Conservation (phyloP, 1,140 invertebrate species). For the Eueides isabella region DNA sequence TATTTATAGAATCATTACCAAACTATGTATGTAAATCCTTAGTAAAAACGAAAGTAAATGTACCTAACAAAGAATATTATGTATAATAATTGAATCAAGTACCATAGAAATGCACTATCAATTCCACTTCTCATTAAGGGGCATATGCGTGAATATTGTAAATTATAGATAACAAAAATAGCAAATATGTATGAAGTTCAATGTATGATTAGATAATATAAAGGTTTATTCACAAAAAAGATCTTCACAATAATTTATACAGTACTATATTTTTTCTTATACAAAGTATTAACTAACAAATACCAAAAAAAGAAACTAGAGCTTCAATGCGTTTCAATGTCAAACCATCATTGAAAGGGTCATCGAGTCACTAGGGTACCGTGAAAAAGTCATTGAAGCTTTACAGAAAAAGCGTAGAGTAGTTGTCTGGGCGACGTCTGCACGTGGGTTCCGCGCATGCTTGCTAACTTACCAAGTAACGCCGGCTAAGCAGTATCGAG, state of each 20-base stretch:
- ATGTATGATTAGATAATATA: neutral
- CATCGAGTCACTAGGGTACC: slow-evolving; percentile 39
- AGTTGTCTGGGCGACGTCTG: slow-evolving; percentile 61
- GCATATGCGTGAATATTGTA: neutral
- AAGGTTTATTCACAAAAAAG: neutral
- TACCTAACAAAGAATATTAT: too few relatives aligned
- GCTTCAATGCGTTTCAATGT: neutral
- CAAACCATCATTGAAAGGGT: slow-evolving; percentile 25
- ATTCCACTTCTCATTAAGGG: neutral
- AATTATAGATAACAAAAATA: neutral
- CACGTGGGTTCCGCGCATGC: slow-evolving; percentile 60
- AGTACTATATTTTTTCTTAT: neutral
- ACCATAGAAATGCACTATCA: neutral
- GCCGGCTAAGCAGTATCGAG: slow-evolving; percentile 67
- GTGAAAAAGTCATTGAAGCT: slow-evolving; percentile 36
- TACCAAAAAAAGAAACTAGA: neutral
- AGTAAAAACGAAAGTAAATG: too few relatives aligned
- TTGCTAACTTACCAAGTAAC: slow-evolving; percentile 39
- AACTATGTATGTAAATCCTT: too few relatives aligned
- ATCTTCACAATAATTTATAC: neutral
- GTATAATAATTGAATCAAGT: neutral
- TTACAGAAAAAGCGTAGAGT: slow-evolving; percentile 33
- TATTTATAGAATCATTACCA: too few relatives aligned
- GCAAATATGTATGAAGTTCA: neutral
- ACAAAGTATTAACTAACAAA: neutral